Evolutionary conservation across 1,140 invertebrate genomes (phyloP).

Genomic region (Zaprionus tsacasi): DNA sequence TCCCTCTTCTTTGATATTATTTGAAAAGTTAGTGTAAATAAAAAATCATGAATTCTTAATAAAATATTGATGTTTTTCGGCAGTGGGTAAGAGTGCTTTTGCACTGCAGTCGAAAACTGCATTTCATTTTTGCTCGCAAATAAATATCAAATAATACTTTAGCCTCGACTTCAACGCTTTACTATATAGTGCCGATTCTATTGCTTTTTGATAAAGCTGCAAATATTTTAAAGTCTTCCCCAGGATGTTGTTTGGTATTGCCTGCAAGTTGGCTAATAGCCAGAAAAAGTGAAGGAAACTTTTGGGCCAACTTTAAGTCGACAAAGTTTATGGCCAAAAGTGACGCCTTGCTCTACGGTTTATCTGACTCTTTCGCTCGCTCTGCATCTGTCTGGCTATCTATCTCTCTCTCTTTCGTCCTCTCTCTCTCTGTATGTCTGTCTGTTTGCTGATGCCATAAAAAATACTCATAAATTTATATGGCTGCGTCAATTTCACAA

Average conservation of each 20-base stretch:
- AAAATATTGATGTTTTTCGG: conserved; percentile 25
- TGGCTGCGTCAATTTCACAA: conserved; percentile 74
- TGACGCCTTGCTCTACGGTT: conserved; percentile 1
- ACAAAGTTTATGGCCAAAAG: conserved; percentile 23
- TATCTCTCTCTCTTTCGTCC: background rate
- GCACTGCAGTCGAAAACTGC: conserved; percentile 9
- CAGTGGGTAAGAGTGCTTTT: conserved; percentile 12
- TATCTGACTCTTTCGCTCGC: background rate
- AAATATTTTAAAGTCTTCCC: background rate
- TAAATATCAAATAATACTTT: background rate
- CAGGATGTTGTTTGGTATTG: conserved; percentile 7
- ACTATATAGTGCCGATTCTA: background rate
- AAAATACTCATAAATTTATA: conserved; percentile 73
- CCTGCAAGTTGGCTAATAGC: background rate
- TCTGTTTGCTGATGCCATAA: conserved; percentile 32
- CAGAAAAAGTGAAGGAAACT: conserved; percentile 3
- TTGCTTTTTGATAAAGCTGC: conserved; percentile 1
- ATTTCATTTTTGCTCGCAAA: conserved; percentile 19
- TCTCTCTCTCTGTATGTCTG: background rate
- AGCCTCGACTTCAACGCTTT: background rate
- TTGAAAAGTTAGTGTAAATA: conserved; percentile 65
- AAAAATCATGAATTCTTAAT: conserved; percentile 23
- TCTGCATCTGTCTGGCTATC: background rate
- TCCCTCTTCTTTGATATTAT: conserved; percentile 71
- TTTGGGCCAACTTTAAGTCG: background rate